phyloP scores from a whole-genome alignment of 2,797 vertebrate species.

The Ficedula albicollis region DNA sequence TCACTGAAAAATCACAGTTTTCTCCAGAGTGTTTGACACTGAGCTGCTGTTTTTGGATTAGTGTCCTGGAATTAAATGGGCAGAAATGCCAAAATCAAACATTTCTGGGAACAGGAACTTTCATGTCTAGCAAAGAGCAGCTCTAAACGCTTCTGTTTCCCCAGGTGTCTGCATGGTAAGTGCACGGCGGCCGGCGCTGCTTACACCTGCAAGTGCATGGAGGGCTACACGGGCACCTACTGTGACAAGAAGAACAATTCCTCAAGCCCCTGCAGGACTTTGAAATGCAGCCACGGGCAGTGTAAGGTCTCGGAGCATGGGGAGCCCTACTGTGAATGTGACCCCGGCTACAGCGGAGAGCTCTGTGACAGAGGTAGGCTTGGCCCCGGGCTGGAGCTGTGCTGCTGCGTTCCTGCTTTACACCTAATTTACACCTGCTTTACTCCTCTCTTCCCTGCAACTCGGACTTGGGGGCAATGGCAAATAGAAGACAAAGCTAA shows the following conservation, averaged over 20 bases:
- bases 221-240: constrained; percentile 85
- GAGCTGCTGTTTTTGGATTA: neutral
- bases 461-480: neutral
- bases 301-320: constrained; percentile 85
- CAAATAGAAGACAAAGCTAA: neutral
- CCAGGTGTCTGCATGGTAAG: constrained; percentile 88
- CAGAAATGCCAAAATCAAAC: neutral
- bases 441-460: neutral
- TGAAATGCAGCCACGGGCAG: constrained; percentile 87
- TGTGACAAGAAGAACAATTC: constrained; percentile 88
- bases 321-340: constrained; percentile 86
- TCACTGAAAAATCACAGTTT: neutral
- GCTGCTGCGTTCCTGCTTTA: neutral
- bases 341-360: constrained; percentile 83
- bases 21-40: neutral
- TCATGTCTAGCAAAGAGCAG: neutral
- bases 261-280: constrained; percentile 80
- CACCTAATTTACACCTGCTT: neutral
- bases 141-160: neutral
- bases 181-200: constrained; percentile 81
- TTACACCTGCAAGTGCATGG: constrained; percentile 87
- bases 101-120: neutral
- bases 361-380: constrained; percentile 88
- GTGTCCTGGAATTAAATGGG: neutral
- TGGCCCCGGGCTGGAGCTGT: neutral